Conservation (phyloP, 2,888 invertebrate genomes). For the Mycalesis mineus region DNA sequence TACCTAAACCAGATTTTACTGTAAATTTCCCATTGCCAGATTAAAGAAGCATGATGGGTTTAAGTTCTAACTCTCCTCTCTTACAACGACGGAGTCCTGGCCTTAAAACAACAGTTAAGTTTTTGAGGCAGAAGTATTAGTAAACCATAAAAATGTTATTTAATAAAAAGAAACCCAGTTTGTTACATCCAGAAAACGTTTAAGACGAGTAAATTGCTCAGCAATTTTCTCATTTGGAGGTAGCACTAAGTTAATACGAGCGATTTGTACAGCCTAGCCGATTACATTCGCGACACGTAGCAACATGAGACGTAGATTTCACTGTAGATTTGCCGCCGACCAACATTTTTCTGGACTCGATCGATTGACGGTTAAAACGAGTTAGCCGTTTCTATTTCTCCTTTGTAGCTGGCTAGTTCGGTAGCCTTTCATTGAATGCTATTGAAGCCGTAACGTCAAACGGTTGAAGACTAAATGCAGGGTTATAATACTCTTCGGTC, state of each 20-base stretch:
- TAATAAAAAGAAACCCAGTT: not conserved
- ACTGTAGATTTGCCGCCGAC: conserved; percentile 4
- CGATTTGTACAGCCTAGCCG: conserved; percentile 1
- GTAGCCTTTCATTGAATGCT: not conserved
- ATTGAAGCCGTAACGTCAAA: no score
- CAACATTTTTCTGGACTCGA: conserved; percentile 1
- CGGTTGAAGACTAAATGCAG: no score
- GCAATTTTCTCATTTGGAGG: not conserved
- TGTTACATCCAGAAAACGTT: not conserved
- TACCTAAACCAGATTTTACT: no score
- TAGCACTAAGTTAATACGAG: not conserved
- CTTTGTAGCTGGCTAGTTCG: not conserved
- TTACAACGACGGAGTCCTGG: no score
- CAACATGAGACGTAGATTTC: not conserved
- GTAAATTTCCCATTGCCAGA: no score
- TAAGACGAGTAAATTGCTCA: not conserved
- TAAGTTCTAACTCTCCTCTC: no score
- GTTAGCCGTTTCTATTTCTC: not conserved
- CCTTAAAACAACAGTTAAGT: no score
- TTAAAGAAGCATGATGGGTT: no score
- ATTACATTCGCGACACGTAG: conserved; percentile 8
- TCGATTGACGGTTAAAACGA: not conserved
- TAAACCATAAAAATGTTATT: no score
- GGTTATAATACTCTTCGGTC: no score
- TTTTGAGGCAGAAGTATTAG: no score